Evolutionary conservation across 2,797 vertebrate genomes (phyloP).

Genomic region (Lindbergichthys nudifrons): DNA sequence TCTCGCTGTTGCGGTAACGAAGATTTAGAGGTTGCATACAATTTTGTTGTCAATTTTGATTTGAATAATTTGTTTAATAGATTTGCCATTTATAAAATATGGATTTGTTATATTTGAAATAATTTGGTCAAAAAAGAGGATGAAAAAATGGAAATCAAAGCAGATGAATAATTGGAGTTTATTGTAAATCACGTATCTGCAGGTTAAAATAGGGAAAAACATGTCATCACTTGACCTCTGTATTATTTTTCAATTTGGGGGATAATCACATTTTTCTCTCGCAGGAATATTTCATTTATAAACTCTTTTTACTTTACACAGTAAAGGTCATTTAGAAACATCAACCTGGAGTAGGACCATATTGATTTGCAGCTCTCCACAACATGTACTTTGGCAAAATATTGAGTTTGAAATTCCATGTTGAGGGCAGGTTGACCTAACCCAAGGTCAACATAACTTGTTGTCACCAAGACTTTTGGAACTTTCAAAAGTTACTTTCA

Average conservation of each 20-base stretch:
- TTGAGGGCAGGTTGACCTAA: slow-evolving; percentile 56
- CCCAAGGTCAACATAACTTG: slow-evolving; percentile 57
- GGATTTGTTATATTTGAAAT: not conserved
- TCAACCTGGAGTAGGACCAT: not conserved
- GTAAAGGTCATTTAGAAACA: no score
- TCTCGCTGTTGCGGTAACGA: no score
- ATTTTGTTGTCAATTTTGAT: no score
- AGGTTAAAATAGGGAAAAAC: no score
- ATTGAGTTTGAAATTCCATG: slow-evolving; percentile 32
- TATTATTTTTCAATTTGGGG: not conserved
- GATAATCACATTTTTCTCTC: not conserved
- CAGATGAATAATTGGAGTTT: not conserved
- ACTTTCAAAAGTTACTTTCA: not conserved
- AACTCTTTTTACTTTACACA: no score
- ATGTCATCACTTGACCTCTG: no score
- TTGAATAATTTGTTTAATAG: not conserved
- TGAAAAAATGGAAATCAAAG: no score
- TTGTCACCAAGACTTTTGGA: slow-evolving; percentile 15
- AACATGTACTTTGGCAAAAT: slow-evolving; percentile 62
- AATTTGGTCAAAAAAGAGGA: not conserved
- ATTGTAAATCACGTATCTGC: no score
- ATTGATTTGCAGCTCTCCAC: slow-evolving; percentile 51
- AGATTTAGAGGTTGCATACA: no score
- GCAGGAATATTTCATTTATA: no score
- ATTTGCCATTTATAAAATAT: not conserved